Evolutionary conservation across 2,797 vertebrate genomes (phyloP), one percentile per base, ranked within the genome.

Genomic region (Chelonia mydas): DNA sequence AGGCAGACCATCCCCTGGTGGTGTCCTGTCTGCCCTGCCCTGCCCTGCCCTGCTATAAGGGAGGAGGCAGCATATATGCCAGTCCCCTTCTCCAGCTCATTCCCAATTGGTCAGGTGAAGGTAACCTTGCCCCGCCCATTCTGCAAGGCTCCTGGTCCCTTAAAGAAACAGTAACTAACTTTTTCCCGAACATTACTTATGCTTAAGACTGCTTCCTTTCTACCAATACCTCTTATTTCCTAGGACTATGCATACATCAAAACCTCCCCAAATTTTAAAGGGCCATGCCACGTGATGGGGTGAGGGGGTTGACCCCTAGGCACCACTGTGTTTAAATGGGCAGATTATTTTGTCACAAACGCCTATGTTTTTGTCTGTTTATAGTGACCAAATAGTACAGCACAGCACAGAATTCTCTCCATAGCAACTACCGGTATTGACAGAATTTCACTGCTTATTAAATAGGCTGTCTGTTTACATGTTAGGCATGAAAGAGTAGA

Each of bases 381-480:
- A 79, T 87, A 94, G 89, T 95, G 97, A 94, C 96, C 96, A 84
- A 87, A 87, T 82, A 90, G 84, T 95, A 90, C 96, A 88, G 92
- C 9, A 15, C 89, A 1, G 3, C 3, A 0, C 92, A 1, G 94
- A 94, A 92, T 92, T 86, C 93, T 97, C 97, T 96, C 97, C 97
- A 97, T 98, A 95, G 97, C 96, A 98, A 97, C 97, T 96, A 37
- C 93, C 23, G 7, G 87, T 93, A 89, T 41, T 79, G 95, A 95
- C 93, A 96, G 95, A 92, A 96, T 94, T 83, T 93, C 88, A 83
- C 90, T 89, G 37, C 83, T 95, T 93, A 87, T 95, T 96, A 95
- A 95, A 95, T 51, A 91, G 96, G 91, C 95, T 93, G 96, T 96
- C 96, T 97, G 95, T 97, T 97, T 97, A 95, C 89, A 27, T 97